These are phyloP conservation scores for Acrobasis consociella DNA, from an alignment of 2,888 invertebrate species.

Conservation along the genomic window DNA sequence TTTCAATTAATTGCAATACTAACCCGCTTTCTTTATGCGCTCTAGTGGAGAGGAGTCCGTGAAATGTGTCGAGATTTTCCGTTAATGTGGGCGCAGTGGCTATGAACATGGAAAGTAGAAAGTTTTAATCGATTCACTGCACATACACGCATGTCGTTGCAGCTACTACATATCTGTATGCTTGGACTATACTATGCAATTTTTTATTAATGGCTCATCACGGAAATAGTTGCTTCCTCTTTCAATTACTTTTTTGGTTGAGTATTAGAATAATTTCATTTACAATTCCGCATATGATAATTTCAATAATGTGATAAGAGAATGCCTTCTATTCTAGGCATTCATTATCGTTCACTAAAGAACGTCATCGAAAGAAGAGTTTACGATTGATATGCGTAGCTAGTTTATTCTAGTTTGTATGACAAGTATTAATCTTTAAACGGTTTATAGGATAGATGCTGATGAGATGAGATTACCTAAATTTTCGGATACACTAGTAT, in stretches of 20 bases:
- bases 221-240: neutral
- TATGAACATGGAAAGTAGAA: conserved; percentile 78
- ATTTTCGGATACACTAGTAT: no score
- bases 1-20: conserved; percentile 53
- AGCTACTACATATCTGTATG: conserved; percentile 38
- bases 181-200: conserved; percentile 51
- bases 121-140: conserved; percentile 78
- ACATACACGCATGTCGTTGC: conserved; percentile 71
- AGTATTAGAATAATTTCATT: neutral
- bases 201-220: conserved; percentile 40
- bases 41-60: conserved; percentile 71
- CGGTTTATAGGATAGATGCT: no score
- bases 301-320: neutral
- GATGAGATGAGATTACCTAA: no score
- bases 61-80: conserved; percentile 78
- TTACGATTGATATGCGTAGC: no score
- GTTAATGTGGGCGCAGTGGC: conserved; percentile 67
- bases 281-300: neutral
- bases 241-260: neutral
- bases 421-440: no score
- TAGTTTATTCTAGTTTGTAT: no score
- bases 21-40: conserved; percentile 72
- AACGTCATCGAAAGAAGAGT: no score
- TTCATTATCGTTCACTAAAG: no score
- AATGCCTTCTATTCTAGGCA: no score